Base-by-base conservation (phyloP, 1,140 invertebrate genomes). In the Euura lappo region DNA sequence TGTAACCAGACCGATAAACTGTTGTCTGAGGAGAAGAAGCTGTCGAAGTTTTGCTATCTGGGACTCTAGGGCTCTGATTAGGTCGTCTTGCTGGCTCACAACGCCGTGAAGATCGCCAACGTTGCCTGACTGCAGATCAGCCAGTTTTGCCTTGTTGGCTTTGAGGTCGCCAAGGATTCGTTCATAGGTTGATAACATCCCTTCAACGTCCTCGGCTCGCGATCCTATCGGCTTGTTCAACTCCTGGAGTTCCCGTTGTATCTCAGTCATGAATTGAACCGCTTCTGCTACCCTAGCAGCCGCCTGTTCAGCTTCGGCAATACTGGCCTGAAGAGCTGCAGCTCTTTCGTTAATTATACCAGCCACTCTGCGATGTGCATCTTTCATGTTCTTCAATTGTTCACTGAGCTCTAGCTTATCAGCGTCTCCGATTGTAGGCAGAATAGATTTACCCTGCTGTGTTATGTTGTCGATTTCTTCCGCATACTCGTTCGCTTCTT, bases 161-260 rank as follows among this genome's bases (percentile, higher is more conserved):
- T 95, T 95, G 0, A 97, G 84, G 74, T 96, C 93, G 74, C 91
- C 91, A 6, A 97, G 85, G 66, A 97, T 93, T 76, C 90, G 91
- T 86, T 97, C 95, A 82, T 96, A 96, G 43, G 92, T 89, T 44
- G 90, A 89, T 28, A 96, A 86, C 80, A 95, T 90, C 11, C 92
- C 91, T 85, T 95, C 93, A 0, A 96, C 94, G 80, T 96, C 95
- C 83, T 96, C 95, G 3, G 94, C 92, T 80, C 93, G 93, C 4
- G 92, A 93, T 11, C 97, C 96, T 71, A 97, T 92, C 2, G 96
- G 95, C 83, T 93, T 94, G 79, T 94, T 95, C 0, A 97, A 86
- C 68, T 94, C 91, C 76, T 95, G 93, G 1, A 98, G 84, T 81
- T 97, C 93, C 70, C 92, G 91, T 82, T 97, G 94, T 44, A 98